Conservation (phyloP, 1,140 invertebrate species). For the Leptoteleia sp. region DNA sequence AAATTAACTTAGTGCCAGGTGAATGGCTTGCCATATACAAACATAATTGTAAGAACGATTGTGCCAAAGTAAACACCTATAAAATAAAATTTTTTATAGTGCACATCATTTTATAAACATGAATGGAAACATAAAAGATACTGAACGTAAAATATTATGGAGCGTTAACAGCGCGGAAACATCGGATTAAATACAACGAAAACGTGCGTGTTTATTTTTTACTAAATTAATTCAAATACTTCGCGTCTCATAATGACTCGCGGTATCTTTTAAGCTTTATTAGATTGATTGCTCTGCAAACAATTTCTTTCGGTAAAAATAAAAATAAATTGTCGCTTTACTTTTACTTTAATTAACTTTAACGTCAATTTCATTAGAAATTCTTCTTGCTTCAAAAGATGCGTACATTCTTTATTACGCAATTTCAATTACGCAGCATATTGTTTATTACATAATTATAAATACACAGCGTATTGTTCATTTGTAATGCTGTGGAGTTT, state of each 20-base stretch:
- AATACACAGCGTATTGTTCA: no score
- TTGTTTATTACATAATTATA: no score
- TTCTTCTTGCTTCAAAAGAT: constrained; percentile 3
- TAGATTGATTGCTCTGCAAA: constrained; percentile 9
- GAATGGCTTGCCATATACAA: no score
- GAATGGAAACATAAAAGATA: constrained; percentile 12
- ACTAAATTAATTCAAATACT: constrained; percentile 14
- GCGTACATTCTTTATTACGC: background rate
- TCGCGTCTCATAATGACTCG: background rate
- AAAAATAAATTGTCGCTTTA: no score
- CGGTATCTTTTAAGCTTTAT: background rate
- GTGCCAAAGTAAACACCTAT: background rate
- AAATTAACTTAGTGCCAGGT: no score
- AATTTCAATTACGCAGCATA: no score
- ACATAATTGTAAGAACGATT: constrained; percentile 31
- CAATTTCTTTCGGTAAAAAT: no score
- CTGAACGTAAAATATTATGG: constrained; percentile 27
- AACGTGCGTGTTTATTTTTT: constrained; percentile 25
- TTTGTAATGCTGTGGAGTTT: no score
- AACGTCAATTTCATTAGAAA: background rate
- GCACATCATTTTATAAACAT: constrained; percentile 26
- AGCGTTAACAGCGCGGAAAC: constrained; percentile 10
- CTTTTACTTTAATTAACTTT: constrained; percentile 2
- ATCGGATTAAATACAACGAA: constrained; percentile 21
- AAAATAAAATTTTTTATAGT: constrained; percentile 19